Conservation (phyloP, 2,797 vertebrate species). For the Synaphobranchus kaupii region DNA sequence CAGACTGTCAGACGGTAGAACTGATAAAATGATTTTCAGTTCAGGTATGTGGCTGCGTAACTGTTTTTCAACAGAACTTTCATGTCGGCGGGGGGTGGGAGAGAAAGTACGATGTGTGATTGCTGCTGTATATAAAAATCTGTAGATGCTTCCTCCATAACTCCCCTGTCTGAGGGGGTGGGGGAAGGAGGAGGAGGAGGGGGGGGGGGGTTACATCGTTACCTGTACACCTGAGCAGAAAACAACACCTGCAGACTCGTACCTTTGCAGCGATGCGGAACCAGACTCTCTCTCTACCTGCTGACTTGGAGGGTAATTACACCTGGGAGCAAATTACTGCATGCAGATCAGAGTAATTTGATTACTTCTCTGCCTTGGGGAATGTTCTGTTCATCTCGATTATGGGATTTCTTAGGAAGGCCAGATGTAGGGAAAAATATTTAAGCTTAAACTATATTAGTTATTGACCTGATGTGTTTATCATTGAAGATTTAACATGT, state of each 20-base stretch:
- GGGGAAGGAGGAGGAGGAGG: too few species aligned
- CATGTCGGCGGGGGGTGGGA: not conserved
- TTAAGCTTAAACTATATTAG: not conserved
- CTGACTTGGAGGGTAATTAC: conserved; percentile 17
- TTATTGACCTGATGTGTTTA: conserved; percentile 8
- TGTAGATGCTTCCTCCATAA: not conserved
- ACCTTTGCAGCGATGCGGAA: conserved; percentile 1
- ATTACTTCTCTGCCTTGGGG: conserved; percentile 22
- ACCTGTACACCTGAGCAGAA: conserved; percentile 21
- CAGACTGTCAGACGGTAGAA: not conserved
- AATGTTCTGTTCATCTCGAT: conserved; percentile 7
- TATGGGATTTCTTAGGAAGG: not conserved
- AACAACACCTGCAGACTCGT: conserved; percentile 21
- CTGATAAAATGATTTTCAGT: not conserved
- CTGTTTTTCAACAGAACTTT: not conserved
- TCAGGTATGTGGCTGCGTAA: not conserved
- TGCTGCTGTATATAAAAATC: not conserved
- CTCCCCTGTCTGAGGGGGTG: too few species aligned
- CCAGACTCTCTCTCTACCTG: conserved; percentile 12
- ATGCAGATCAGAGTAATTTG: conserved; percentile 27
- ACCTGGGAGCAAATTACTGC: conserved; percentile 21
- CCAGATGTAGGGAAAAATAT: not conserved
- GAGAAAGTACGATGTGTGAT: not conserved
- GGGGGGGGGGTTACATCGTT: conserved; percentile 20
- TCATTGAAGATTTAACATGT: not conserved